These are phyloP conservation scores for Spodoptera frugiperda DNA, from an alignment of 1,140 invertebrate genomes.

Conservation along the genomic window DNA sequence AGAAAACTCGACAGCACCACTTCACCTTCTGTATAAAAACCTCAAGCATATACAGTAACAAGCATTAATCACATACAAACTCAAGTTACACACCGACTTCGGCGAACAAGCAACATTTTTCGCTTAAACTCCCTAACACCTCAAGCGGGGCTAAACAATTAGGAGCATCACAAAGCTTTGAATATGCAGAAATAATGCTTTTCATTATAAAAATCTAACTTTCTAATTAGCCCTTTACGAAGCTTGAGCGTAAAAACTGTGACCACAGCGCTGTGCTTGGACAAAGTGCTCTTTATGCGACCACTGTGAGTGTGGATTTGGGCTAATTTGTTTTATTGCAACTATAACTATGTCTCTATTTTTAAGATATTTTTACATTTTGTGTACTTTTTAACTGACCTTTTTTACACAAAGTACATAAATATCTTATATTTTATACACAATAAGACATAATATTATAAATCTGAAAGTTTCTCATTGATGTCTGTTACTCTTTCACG, in stretches of 20 bases:
- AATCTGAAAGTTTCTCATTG: too few relatives aligned
- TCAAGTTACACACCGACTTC: background rate
- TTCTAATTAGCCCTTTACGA: constrained; percentile 62
- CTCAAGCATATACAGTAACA: background rate
- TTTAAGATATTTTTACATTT: background rate
- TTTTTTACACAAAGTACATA: too few relatives aligned
- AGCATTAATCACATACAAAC: constrained; percentile 2
- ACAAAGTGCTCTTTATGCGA: constrained; percentile 46
- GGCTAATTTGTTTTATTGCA: background rate
- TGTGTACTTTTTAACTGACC: too few relatives aligned
- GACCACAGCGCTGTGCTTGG: constrained; percentile 46
- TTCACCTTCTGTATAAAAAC: too few relatives aligned
- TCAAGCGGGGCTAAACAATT: constrained; percentile 30
- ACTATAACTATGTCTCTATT: background rate
- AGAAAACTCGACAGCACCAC: too few relatives aligned
- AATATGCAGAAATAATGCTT: constrained; percentile 50
- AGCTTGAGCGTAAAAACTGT: constrained; percentile 50
- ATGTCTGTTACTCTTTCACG: too few relatives aligned
- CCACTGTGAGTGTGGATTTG: constrained; percentile 25
- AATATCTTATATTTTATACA: too few relatives aligned
- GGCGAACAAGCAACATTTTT: constrained; percentile 2
- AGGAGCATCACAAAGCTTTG: constrained; percentile 33
- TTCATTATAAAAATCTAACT: constrained; percentile 58
- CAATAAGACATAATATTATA: too few relatives aligned
- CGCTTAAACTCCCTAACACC: constrained; percentile 33